Percentiles rank a stretch among this genome's conserved stretches.
Evolutionary conservation across 64 coral and sea anemone genomes (phyloP).

Genomic region (Pachyseris speciosa): DNA sequence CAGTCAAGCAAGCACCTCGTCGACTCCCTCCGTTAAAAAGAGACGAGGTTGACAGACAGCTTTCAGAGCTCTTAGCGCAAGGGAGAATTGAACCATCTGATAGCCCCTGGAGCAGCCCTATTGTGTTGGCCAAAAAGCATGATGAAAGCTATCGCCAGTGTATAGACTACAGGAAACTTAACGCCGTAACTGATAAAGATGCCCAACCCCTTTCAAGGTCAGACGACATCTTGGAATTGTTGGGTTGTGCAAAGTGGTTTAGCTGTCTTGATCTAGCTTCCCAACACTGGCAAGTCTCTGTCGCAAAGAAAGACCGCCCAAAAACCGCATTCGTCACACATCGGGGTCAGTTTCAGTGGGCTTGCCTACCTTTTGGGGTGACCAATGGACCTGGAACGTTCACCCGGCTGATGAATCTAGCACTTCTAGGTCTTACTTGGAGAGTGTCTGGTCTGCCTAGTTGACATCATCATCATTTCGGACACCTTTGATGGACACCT

Average conservation of each 20-base stretch:
- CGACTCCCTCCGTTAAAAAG: too few relatives aligned
- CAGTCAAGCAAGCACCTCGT: too few relatives aligned
- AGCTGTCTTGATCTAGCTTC: constrained; percentile 19
- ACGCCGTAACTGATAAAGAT: constrained; percentile 5
- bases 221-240: constrained; percentile 16
- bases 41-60: too few relatives aligned
- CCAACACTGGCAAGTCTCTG: constrained; percentile 15
- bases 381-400: constrained; percentile 41
- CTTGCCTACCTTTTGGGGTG: constrained; percentile 35
- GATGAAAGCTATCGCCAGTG: background rate
- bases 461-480: too few relatives aligned
- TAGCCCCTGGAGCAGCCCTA: constrained; percentile 53
- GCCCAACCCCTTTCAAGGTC: too few relatives aligned
- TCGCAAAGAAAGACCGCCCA: background rate
- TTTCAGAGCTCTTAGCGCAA: constrained; percentile 12
- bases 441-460: too few relatives aligned
- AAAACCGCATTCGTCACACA: too few relatives aligned
- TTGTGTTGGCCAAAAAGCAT: too few relatives aligned
- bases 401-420: constrained; percentile 53
- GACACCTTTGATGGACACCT: too few relatives aligned
- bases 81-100: constrained; percentile 57
- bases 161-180: constrained; percentile 35
- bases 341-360: constrained; percentile 55
- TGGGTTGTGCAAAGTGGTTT: constrained; percentile 16
- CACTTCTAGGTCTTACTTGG: too few relatives aligned